Percentiles rank a stretch among this genome's conserved stretches.
Conservation (phyloP, 1,140 invertebrate species). For the Drosophila nebulosa region DNA sequence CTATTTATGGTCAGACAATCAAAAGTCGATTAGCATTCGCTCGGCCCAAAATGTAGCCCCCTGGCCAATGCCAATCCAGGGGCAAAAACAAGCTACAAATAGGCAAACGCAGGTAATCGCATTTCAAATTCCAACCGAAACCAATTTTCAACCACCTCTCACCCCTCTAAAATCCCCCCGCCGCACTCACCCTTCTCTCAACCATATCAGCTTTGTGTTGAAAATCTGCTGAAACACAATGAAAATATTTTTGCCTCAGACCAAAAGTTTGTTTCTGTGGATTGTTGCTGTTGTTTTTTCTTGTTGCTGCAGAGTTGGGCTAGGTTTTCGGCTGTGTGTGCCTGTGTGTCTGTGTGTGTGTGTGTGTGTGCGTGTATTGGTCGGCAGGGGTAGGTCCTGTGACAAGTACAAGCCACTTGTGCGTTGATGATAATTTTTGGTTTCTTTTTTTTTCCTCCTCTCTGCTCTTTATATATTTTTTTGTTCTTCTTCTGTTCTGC, state of each 20-base stretch:
- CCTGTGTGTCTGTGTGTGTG: neutral
- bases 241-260: slow-evolving; percentile 70
- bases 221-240: slow-evolving; percentile 79
- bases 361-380: neutral
- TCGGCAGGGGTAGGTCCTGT: slow-evolving; percentile 21
- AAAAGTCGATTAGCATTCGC: slow-evolving; percentile 74
- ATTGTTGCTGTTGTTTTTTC: neutral
- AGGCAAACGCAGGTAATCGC: slow-evolving; percentile 78
- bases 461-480: neutral
- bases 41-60: slow-evolving; percentile 27
- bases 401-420: slow-evolving; percentile 79
- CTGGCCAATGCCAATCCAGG: slow-evolving; percentile 4
- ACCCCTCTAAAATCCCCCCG: neutral
- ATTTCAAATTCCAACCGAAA: slow-evolving; percentile 55
- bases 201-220: slow-evolving; percentile 35
- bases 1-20: slow-evolving; percentile 47
- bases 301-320: neutral
- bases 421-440: slow-evolving; percentile 76
- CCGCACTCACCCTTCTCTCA: neutral
- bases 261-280: neutral
- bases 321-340: neutral
- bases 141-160: slow-evolving; percentile 67
- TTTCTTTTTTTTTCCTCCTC: slow-evolving; percentile 41
- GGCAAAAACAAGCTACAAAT: slow-evolving; percentile 62
- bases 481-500: neutral